Evolutionary conservation across 2,888 invertebrate genomes (phyloP).

Genomic region (Dryobotodes eremita): DNA sequence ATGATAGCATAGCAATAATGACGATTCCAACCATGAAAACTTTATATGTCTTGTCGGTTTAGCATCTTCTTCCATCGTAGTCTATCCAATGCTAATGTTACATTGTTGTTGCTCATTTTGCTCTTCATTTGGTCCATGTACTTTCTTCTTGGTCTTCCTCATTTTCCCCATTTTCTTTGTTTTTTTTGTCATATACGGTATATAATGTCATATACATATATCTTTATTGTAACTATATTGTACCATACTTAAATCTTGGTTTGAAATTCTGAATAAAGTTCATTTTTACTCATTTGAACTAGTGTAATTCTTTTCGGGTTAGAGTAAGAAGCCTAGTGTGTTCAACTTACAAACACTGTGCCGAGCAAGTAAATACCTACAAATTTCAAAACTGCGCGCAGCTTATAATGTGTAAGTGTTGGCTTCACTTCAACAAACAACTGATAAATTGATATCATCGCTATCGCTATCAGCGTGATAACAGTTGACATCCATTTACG

Average conservation of each 20-base stretch:
- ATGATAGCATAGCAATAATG: constrained; percentile 5
- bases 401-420: constrained; percentile 60
- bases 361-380: constrained; percentile 19
- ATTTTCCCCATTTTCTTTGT: not conserved
- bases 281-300: not conserved
- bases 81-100: not conserved
- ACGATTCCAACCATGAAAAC: not conserved
- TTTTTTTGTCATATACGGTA: not conserved
- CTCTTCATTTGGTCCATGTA: not conserved
- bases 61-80: not conserved
- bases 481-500: constrained; percentile 69
- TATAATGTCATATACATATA: not conserved
- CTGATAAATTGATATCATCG: constrained; percentile 72
- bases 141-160: not conserved
- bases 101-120: not conserved
- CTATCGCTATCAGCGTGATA: constrained; percentile 70
- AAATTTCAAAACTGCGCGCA: constrained; percentile 44
- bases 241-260: not conserved
- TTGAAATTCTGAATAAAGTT: not conserved
- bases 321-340: not conserved
- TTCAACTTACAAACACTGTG: not conserved
- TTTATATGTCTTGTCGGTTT: not conserved
- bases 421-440: constrained; percentile 73
- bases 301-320: not conserved
- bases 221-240: not conserved